These are phyloP conservation scores for Rotaria magnacalcarata DNA, from an alignment of 2,888 invertebrate species.

Conservation along the genomic window DNA sequence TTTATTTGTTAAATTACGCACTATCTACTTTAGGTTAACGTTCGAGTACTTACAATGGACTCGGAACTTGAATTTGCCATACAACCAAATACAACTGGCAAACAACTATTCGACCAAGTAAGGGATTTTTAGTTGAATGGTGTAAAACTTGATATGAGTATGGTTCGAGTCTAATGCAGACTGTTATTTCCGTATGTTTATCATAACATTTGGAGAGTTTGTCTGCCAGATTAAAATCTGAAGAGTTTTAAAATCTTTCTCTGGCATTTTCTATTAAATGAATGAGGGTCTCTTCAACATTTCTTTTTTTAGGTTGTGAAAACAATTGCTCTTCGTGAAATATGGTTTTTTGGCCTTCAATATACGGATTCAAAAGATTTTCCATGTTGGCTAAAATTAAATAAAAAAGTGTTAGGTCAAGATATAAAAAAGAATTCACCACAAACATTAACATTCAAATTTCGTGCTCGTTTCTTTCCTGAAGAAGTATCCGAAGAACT, in stretches of 20 bases:
- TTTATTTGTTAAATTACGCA: not conserved
- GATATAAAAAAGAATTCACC: constrained; percentile 93
- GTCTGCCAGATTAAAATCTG: not conserved
- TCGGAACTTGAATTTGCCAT: constrained; percentile 99
- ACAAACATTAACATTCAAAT: constrained; percentile 87
- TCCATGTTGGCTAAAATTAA: constrained; percentile 95
- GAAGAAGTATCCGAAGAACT: constrained; percentile 98
- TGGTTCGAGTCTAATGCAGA: not conserved
- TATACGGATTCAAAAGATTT: constrained; percentile 97
- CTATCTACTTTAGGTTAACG: constrained; percentile 71
- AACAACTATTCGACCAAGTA: constrained; percentile 96
- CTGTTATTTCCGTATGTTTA: not conserved
- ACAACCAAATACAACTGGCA: constrained; percentile 97
- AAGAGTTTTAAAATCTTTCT: not conserved
- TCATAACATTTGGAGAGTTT: not conserved
- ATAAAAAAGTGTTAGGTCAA: constrained; percentile 98
- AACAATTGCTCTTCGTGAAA: constrained; percentile 95
- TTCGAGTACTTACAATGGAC: constrained; percentile 99
- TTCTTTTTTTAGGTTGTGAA: constrained; percentile 67
- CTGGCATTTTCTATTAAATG: not conserved
- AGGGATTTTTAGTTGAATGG: not conserved
- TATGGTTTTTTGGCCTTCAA: constrained; percentile 99
- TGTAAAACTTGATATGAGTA: no score
- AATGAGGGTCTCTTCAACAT: not conserved
- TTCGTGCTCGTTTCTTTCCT: constrained; percentile 98